Base-by-base conservation (phyloP, 2,113 vertebrate genomes). In the Strigops habroptila region DNA sequence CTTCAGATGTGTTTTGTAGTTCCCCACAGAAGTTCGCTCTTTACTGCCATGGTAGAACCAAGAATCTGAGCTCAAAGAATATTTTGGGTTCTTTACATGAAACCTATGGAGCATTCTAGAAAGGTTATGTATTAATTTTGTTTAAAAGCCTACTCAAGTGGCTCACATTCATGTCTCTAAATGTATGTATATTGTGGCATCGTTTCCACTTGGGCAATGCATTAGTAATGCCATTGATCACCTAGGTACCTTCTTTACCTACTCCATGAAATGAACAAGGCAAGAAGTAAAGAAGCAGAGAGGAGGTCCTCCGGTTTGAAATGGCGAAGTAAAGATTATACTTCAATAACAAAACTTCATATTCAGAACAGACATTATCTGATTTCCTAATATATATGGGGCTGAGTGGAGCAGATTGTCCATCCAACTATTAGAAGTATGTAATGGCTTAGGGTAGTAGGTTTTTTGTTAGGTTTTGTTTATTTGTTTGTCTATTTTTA, bases 181-280 rank as follows among this genome's bases (percentile, higher is more conserved):
- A 30, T 4, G 0, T 33, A n/a, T 68, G 5, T 14, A 15, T 44
- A 31, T 35, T n/a, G 17, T 6, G 2, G 9, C 12, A 49, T 18
- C 5, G 22, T 43, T 85, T 43, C 21, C 24, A 44, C 6, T n/a
- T 57, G 18, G 23, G 33, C 12, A 63, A 31, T 22, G 52, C 4
- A 19, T 31, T 44, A n/a, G 7, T 30, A 67, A 62, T 28, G 6
- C 5, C 17, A 15, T 39, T 1, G 6, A 55, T 69, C n/a, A 48
- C 6, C 14, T 59, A 0, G 0, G 10, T 35, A 31, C 3, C 3
- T 64, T 64, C 27, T n/a, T 59, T 6, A 8, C 17, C 5, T 27
- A 11, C 12, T 55, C 8, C 3, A 27, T 6, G 7, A 68, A 76
- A 82, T 7, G 8, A 65, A 28, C 14, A 57, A 80, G 57, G 0